phyloP scores from a whole-genome alignment of 2,113 vertebrate species.

The Sterna hirundo region DNA sequence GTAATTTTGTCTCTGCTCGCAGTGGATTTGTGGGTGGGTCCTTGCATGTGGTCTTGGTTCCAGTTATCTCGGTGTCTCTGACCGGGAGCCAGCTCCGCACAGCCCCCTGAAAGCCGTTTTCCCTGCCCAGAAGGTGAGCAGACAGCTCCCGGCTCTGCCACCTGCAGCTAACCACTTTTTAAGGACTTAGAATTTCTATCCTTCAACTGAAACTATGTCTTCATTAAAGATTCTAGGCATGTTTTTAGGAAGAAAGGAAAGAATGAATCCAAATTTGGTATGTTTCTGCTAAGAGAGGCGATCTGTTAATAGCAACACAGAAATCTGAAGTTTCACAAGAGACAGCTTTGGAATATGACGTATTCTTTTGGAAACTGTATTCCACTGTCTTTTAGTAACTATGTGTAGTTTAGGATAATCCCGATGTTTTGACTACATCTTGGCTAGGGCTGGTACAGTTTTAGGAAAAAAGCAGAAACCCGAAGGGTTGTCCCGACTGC shows the following conservation, averaged over 20 bases:
- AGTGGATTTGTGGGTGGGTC: accelerated
- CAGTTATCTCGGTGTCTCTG: neutral
- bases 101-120: neutral
- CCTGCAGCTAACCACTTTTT: neutral
- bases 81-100: neutral
- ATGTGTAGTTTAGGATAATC: accelerated
- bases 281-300: neutral
- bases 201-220: neutral
- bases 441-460: neutral
- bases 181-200: neutral
- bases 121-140: neutral
- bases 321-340: neutral
- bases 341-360: neutral
- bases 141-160: neutral
- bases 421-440: neutral
- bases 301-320: neutral
- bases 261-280: accelerated
- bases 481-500: neutral
- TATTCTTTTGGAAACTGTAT: neutral
- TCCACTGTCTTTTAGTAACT: neutral
- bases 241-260: neutral
- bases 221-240: neutral
- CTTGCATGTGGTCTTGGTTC: neutral
- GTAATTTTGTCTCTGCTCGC: neutral
- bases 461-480: neutral